Conservation (phyloP, 2,888 invertebrate genomes). For the Serrognathus titanus region DNA sequence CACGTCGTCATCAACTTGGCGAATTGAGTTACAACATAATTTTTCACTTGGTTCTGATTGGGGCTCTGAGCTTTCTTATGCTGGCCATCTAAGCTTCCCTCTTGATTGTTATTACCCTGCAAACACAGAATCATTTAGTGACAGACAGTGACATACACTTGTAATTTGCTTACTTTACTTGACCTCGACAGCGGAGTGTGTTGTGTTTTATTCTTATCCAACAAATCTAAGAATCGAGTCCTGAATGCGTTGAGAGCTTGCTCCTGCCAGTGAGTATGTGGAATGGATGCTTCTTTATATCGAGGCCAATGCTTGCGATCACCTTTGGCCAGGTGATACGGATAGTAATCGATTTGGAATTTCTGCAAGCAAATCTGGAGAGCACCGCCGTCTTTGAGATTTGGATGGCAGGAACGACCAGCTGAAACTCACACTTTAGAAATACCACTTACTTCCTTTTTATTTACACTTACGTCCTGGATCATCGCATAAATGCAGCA, state of each 20-base stretch:
- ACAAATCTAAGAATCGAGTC: conserved; percentile 68
- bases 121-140: not conserved
- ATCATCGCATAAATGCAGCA: conserved; percentile 96
- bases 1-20: conserved; percentile 90
- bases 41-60: conserved; percentile 56
- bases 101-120: conserved; percentile 8
- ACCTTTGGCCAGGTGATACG: conserved; percentile 89
- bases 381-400: conserved; percentile 85
- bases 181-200: conserved; percentile 52
- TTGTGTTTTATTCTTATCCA: conserved; percentile 60
- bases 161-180: conserved; percentile 22
- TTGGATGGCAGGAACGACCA: conserved; percentile 81
- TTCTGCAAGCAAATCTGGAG: conserved; percentile 86
- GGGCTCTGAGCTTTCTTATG: conserved; percentile 21
- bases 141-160: not conserved
- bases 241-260: conserved; percentile 80
- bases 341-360: conserved; percentile 91
- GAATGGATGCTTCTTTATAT: conserved; percentile 73
- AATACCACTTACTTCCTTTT: not conserved
- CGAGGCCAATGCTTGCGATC: conserved; percentile 89
- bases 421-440: conserved; percentile 49
- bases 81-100: conserved; percentile 8
- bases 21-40: conserved; percentile 68
- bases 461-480: conserved; percentile 64
- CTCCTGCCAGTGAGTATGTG: conserved; percentile 83